Evolutionary conservation across 2,797 vertebrate species (phyloP).

Genomic region (Oreonectes daqikongensis): DNA sequence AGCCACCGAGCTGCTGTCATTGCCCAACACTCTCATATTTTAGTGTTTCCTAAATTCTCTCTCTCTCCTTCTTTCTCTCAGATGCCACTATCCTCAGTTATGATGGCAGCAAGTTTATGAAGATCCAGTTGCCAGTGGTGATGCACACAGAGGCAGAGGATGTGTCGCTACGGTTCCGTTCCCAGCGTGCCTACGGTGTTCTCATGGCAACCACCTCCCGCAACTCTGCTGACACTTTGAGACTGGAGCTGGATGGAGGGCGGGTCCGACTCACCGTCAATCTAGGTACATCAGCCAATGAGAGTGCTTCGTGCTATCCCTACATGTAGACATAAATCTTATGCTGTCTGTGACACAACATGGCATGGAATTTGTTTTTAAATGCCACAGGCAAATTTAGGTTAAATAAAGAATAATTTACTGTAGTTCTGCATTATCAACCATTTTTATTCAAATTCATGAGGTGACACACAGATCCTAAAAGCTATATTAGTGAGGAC

Average conservation of each 20-base stretch:
- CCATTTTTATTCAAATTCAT: neutral
- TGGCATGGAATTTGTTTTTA: slow-evolving; percentile 5
- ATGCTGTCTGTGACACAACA: neutral
- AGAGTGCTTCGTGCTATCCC: slow-evolving; percentile 3
- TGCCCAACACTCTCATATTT: slow-evolving; percentile 31
- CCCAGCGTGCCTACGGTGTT: slow-evolving; percentile 94
- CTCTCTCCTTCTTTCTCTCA: slow-evolving; percentile 58
- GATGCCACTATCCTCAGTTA: slow-evolving; percentile 98
- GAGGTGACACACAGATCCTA: neutral
- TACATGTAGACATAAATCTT: slow-evolving; percentile 6
- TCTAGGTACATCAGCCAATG: slow-evolving; percentile 83
- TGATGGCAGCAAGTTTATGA: slow-evolving; percentile 99
- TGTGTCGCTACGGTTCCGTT: slow-evolving; percentile 93
- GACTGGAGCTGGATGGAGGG: slow-evolving; percentile 94
- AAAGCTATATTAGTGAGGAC: slow-evolving; percentile 8
- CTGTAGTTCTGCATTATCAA: no score
- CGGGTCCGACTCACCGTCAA: slow-evolving; percentile 98
- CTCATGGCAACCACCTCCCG: slow-evolving; percentile 98
- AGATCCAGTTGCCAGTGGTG: slow-evolving; percentile 95
- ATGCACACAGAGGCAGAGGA: slow-evolving; percentile 99
- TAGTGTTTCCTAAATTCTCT: slow-evolving; percentile 20
- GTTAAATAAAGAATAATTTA: neutral
- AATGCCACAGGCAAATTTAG: no score
- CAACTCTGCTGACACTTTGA: slow-evolving; percentile 95
- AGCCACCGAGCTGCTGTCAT: slow-evolving; percentile 35